phyloP scores from a whole-genome alignment of 2,888 invertebrate genomes.

The Leptopilina drosophilae region DNA sequence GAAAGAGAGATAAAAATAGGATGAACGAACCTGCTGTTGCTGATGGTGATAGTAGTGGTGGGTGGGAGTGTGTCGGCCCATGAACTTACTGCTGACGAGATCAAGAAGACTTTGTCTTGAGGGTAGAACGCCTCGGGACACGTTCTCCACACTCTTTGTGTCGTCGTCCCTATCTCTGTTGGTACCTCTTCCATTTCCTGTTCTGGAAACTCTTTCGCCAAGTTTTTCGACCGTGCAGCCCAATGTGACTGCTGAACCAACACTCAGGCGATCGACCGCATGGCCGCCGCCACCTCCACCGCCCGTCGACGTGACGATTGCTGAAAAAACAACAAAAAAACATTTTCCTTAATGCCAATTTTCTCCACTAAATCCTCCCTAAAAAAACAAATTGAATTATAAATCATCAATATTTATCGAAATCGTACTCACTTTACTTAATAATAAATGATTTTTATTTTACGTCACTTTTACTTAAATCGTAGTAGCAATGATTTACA shows the following conservation, averaged over 20 bases:
- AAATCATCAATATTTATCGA: no score
- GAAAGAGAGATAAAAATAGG: slow-evolving; percentile 12
- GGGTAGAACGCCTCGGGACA: slow-evolving; percentile 68
- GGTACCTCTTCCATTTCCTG: slow-evolving; percentile 61
- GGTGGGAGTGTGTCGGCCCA: slow-evolving; percentile 72
- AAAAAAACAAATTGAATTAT: no score
- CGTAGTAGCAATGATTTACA: no score
- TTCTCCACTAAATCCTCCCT: no score
- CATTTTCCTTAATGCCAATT: background rate
- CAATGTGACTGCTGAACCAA: slow-evolving; percentile 67
- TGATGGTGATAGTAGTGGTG: slow-evolving; percentile 74
- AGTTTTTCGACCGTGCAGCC: slow-evolving; percentile 65
- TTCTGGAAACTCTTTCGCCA: slow-evolving; percentile 59
- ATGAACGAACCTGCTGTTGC: slow-evolving; percentile 70
- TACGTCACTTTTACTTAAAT: no score
- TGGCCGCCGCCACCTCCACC: slow-evolving; percentile 58
- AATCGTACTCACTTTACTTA: no score
- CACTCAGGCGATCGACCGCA: slow-evolving; percentile 66
- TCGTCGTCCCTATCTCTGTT: slow-evolving; percentile 68
- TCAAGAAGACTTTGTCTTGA: slow-evolving; percentile 74
- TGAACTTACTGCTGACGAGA: slow-evolving; percentile 73
- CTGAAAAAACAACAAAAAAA: slow-evolving; percentile 54
- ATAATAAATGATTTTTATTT: no score
- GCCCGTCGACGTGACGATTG: slow-evolving; percentile 60
- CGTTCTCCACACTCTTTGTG: slow-evolving; percentile 73